Evolutionary conservation across 2,888 invertebrate species (phyloP).

Genomic region (Drosophila sordidapex): DNA sequence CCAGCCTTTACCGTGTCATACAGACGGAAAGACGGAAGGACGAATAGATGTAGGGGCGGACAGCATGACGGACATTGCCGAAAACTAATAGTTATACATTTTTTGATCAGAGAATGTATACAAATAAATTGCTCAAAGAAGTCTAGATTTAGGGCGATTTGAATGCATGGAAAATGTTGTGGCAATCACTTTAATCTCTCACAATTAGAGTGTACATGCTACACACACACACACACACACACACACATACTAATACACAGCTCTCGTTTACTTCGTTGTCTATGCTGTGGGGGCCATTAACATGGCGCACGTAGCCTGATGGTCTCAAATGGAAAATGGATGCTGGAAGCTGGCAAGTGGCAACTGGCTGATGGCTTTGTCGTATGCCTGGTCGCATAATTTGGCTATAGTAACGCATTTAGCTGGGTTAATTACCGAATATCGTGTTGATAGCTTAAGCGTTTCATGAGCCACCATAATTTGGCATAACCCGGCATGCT

Average conservation of each 20-base stretch:
- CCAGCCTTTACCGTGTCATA: background rate
- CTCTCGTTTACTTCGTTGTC: slow-evolving; percentile 15
- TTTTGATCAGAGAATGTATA: background rate
- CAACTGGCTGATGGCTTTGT: slow-evolving; percentile 24
- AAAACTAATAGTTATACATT: background rate
- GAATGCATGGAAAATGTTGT: slow-evolving; percentile 7
- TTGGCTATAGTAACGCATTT: slow-evolving; percentile 66
- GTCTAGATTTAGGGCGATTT: background rate
- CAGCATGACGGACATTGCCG: background rate
- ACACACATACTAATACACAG: background rate
- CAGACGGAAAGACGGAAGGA: background rate
- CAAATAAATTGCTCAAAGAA: background rate
- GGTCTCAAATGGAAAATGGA: slow-evolving; percentile 18
- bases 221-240: slow-evolving; percentile 16
- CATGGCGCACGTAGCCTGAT: slow-evolving; percentile 52
- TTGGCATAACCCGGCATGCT: slow-evolving; percentile 53
- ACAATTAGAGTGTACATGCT: slow-evolving; percentile 12
- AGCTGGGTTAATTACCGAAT: slow-evolving; percentile 76
- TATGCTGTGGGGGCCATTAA: slow-evolving; percentile 58
- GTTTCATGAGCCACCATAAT: slow-evolving; percentile 66
- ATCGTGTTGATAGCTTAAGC: slow-evolving; percentile 78
- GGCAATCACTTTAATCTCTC: slow-evolving; percentile 6
- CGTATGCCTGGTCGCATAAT: slow-evolving; percentile 51
- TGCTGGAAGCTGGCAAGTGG: slow-evolving; percentile 11
- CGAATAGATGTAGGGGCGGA: background rate